Conservation (phyloP, 2,113 vertebrate species). For the Corvus moneduloides region DNA sequence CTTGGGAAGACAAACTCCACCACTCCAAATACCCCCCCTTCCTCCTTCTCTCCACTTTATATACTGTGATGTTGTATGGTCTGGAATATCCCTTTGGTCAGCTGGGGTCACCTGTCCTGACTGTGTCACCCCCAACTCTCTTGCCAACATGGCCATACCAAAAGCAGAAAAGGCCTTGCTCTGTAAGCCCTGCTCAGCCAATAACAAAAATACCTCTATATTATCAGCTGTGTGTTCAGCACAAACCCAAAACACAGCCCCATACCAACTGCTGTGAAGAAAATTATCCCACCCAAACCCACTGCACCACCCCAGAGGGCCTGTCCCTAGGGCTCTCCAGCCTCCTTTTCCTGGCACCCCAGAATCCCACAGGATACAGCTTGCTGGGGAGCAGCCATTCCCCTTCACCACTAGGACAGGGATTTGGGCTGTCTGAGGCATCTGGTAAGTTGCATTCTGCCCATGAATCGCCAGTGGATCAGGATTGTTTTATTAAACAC, state of each 20-base stretch:
- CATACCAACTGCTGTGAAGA: neutral
- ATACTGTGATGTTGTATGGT: neutral
- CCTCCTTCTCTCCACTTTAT: neutral
- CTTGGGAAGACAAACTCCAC: neutral
- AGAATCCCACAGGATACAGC: too few species aligned
- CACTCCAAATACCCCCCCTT: too few species aligned
- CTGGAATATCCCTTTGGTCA: neutral
- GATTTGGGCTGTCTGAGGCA: neutral
- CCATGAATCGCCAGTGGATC: accelerated
- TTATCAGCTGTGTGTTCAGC: accelerated
- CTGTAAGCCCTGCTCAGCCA: neutral
- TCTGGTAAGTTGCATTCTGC: neutral
- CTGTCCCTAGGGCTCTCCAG: neutral
- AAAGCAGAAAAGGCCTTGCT: neutral
- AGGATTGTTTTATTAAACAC: neutral
- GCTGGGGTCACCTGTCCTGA: neutral
- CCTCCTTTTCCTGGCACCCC: accelerated
- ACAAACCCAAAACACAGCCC: neutral
- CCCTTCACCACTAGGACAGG: accelerated
- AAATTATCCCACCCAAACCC: neutral
- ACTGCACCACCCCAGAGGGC: too few species aligned
- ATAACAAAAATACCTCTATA: neutral
- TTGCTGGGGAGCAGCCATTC: neutral
- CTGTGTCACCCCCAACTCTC: too few species aligned
- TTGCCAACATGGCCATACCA: accelerated